Conservation (phyloP, 2,888 invertebrate genomes). For the Oscheius sp. region DNA sequence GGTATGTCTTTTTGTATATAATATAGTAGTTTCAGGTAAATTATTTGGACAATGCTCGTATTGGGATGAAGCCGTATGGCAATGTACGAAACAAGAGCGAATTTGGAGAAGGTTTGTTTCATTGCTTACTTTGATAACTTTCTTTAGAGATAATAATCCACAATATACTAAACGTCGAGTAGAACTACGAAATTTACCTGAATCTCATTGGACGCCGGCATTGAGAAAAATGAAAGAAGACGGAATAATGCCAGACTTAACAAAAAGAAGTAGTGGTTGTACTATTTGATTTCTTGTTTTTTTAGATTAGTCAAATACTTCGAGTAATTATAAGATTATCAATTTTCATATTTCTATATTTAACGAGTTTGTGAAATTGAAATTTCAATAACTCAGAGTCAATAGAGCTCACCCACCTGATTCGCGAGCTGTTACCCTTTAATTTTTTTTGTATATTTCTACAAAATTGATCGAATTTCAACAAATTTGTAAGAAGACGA, state of each 20-base stretch:
- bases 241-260: slow-evolving; percentile 43
- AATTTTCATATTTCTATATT: no score
- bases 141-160: slow-evolving; percentile 63
- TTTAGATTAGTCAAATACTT: no score
- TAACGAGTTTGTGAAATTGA: no score
- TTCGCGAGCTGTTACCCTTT: not conserved
- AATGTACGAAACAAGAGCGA: slow-evolving; percentile 67
- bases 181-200: slow-evolving; percentile 61
- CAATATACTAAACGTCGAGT: slow-evolving; percentile 56
- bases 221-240: slow-evolving; percentile 59
- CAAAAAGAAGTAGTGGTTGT: slow-evolving; percentile 10
- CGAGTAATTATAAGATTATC: no score
- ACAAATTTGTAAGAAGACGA: no score
- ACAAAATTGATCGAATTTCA: no score
- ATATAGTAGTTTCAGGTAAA: slow-evolving; percentile 41
- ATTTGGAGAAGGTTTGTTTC: slow-evolving; percentile 58
- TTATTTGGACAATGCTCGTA: slow-evolving; percentile 63
- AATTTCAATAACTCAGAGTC: no score
- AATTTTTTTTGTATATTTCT: no score
- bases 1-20: slow-evolving; percentile 35
- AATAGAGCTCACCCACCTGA: not conserved
- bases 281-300: not conserved
- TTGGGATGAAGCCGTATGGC: slow-evolving; percentile 68
- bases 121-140: not conserved
- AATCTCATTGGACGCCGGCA: slow-evolving; percentile 63